Evolutionary conservation across 2,113 vertebrate species (phyloP).

Genomic region (Sinocyclocheilus rhinocerous): DNA sequence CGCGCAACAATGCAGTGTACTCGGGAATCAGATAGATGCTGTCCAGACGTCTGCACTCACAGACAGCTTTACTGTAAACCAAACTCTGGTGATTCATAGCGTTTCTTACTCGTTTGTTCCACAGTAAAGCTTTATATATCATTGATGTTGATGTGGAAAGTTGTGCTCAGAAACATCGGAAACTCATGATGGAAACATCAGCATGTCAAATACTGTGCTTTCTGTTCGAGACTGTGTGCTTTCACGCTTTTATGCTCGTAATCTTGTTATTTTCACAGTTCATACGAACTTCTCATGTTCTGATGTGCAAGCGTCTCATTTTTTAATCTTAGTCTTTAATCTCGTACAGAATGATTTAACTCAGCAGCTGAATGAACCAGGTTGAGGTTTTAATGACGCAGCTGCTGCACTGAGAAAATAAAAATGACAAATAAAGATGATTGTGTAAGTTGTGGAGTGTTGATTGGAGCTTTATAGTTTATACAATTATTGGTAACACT

Average conservation of each 20-base stretch:
- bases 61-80: too few relatives aligned
- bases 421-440: not conserved
- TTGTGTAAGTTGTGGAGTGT: not conserved
- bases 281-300: not conserved
- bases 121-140: too few relatives aligned
- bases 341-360: not conserved
- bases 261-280: not conserved
- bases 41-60: too few relatives aligned
- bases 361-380: not conserved
- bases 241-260: not conserved
- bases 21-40: too few relatives aligned
- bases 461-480: not conserved
- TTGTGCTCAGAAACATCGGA: not conserved
- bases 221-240: not conserved
- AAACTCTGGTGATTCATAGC: too few relatives aligned
- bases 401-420: not conserved
- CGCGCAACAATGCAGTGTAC: too few relatives aligned
- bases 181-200: constrained; percentile 4
- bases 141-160: not conserved
- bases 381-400: not conserved
- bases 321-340: not conserved
- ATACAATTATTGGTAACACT: too few relatives aligned
- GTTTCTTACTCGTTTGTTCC: too few relatives aligned
- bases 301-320: not conserved
- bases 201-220: too few relatives aligned